These are phyloP conservation scores for Toxonevra muliebris DNA, from an alignment of 2,888 invertebrate genomes.

Conservation along the genomic window DNA sequence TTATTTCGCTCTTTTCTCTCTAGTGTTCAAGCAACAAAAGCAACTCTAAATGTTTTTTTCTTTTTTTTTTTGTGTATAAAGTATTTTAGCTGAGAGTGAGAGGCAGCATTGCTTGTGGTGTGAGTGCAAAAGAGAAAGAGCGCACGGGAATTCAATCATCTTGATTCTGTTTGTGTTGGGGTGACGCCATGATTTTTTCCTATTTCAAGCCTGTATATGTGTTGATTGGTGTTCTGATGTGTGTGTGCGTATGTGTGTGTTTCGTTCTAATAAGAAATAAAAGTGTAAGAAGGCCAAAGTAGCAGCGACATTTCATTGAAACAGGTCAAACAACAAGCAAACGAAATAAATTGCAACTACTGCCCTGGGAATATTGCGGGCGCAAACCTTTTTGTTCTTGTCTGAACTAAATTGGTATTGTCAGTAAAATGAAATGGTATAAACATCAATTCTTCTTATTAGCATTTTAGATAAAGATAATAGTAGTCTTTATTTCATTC, in stretches of 20 bases:
- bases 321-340: constrained; percentile 31
- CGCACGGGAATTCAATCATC: not conserved
- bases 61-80: not conserved
- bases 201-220: not conserved
- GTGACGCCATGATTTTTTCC: constrained; percentile 20
- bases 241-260: not conserved
- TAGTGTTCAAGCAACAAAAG: not conserved
- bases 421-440: no score
- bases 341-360: not conserved
- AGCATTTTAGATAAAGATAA: no score
- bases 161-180: not conserved
- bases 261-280: not conserved
- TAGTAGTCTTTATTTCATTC: no score
- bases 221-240: not conserved
- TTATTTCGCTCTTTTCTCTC: not conserved
- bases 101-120: not conserved
- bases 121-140: constrained; percentile 21
- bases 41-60: not conserved
- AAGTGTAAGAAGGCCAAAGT: not conserved
- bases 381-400: constrained; percentile 42
- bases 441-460: no score
- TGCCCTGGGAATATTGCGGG: constrained; percentile 21
- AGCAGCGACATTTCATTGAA: not conserved
- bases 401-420: constrained; percentile 39
- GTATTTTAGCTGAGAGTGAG: not conserved